These are phyloP conservation scores for Noctuana brunneofusca DNA, from an alignment of 2,888 invertebrate species.

Conservation along the genomic window DNA sequence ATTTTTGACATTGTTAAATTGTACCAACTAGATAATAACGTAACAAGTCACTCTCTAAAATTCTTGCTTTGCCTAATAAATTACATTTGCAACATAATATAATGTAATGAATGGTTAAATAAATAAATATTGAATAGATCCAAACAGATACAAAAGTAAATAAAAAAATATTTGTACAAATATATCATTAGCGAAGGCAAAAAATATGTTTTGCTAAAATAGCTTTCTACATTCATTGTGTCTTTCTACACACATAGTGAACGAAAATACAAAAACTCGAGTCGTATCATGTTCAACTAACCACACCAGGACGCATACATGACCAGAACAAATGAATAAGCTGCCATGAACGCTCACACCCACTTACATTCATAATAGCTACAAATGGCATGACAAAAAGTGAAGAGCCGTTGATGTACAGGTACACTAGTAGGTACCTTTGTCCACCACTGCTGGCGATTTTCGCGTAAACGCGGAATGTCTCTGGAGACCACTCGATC, in stretches of 20 bases:
- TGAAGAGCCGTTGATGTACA: slow-evolving; percentile 30
- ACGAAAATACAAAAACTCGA: background rate
- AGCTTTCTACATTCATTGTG: background rate
- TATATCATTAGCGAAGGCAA: background rate
- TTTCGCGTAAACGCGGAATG: slow-evolving; percentile 51
- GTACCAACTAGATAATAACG: too few relatives aligned
- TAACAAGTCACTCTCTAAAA: too few relatives aligned
- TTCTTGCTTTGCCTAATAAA: too few relatives aligned
- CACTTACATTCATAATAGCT: slow-evolving; percentile 34
- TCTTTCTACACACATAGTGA: background rate
- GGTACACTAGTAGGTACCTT: slow-evolving; percentile 39
- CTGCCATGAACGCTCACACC: slow-evolving; percentile 33
- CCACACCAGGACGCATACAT: slow-evolving; percentile 24
- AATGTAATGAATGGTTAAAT: too few relatives aligned
- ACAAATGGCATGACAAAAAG: slow-evolving; percentile 32
- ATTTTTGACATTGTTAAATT: too few relatives aligned
- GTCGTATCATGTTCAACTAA: slow-evolving; percentile 25
- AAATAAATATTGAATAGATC: too few relatives aligned
- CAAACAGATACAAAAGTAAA: too few relatives aligned
- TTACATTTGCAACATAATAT: too few relatives aligned
- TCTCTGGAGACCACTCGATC: slow-evolving; percentile 79
- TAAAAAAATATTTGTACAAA: too few relatives aligned
- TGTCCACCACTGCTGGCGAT: slow-evolving; percentile 53
- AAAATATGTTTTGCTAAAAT: background rate
- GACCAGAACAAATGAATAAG: slow-evolving; percentile 35